Evolutionary conservation across 2,113 vertebrate species (phyloP).

Genomic region (Emydura subglobosa): DNA sequence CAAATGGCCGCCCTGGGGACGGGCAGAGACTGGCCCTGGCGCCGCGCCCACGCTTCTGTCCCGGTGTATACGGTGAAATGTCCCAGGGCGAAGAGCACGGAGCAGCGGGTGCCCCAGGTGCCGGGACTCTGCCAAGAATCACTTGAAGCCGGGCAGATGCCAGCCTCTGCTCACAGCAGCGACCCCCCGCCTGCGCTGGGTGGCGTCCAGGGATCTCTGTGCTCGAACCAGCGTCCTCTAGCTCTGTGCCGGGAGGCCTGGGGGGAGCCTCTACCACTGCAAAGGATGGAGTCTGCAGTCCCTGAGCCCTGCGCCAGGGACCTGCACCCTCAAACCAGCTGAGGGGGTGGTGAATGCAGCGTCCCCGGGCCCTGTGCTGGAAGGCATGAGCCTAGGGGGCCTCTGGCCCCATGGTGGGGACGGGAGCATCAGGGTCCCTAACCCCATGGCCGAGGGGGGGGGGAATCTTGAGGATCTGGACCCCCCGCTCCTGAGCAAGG

Average conservation of each 20-base stretch:
- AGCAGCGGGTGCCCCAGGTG: background rate
- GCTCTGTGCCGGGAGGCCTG: too few relatives aligned
- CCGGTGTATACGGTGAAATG: background rate
- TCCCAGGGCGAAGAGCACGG: background rate
- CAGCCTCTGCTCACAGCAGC: background rate
- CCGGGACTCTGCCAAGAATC: background rate
- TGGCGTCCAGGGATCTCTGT: too few relatives aligned
- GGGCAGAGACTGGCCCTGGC: too few relatives aligned
- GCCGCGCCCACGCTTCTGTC: background rate
- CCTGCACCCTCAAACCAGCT: background rate
- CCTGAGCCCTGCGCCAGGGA: background rate
- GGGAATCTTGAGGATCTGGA: background rate
- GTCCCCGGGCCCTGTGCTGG: background rate
- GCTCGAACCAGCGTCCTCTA: too few relatives aligned
- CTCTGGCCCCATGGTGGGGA: too few relatives aligned
- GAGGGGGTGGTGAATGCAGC: background rate
- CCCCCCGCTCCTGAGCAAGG: background rate
- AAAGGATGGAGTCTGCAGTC: background rate
- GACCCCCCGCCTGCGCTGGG: background rate
- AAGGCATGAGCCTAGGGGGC: background rate
- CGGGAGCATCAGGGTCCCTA: background rate
- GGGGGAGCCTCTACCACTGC: background rate
- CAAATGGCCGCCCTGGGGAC: too few relatives aligned
- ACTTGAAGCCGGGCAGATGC: background rate
- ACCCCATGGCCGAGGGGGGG: background rate